Evolutionary conservation across 2,888 invertebrate genomes (phyloP).

Genomic region (Drosophila putrida): DNA sequence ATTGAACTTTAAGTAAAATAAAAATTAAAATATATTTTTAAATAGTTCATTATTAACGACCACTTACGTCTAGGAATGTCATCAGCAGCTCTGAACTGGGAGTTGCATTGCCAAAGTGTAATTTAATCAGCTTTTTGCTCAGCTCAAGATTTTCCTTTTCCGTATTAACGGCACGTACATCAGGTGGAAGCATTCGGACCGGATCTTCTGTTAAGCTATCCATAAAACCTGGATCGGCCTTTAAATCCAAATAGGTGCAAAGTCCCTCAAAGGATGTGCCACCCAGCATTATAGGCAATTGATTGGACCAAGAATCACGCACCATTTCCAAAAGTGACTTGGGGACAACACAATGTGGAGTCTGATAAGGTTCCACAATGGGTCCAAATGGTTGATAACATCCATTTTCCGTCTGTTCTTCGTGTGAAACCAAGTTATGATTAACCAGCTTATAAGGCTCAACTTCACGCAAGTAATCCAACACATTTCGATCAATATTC

Average conservation of each 20-base stretch:
- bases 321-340: conserved; percentile 68
- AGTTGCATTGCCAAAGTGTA: conserved; percentile 69
- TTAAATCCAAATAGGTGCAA: conserved; percentile 65
- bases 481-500: conserved; percentile 83
- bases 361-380: conserved; percentile 80
- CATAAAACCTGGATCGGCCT: conserved; percentile 54
- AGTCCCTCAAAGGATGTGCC: conserved; percentile 83
- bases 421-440: too few relatives aligned
- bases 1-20: conserved; percentile 53
- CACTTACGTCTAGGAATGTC: conserved; percentile 64
- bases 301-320: conserved; percentile 79
- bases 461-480: conserved; percentile 63
- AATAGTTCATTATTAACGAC: not conserved
- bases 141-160: conserved; percentile 65
- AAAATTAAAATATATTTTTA: not conserved
- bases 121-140: conserved; percentile 75
- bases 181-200: conserved; percentile 53
- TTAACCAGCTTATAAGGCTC: too few relatives aligned
- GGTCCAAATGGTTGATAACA: conserved; percentile 72
- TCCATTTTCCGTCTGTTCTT: too few relatives aligned
- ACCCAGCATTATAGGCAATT: conserved; percentile 82
- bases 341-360: conserved; percentile 72
- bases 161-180: conserved; percentile 43
- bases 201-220: conserved; percentile 56
- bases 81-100: conserved; percentile 50